Percentiles rank a stretch among this genome's conserved stretches.
phyloP scores from a whole-genome alignment of 2,113 vertebrate genomes.

The Rattus rattus region DNA sequence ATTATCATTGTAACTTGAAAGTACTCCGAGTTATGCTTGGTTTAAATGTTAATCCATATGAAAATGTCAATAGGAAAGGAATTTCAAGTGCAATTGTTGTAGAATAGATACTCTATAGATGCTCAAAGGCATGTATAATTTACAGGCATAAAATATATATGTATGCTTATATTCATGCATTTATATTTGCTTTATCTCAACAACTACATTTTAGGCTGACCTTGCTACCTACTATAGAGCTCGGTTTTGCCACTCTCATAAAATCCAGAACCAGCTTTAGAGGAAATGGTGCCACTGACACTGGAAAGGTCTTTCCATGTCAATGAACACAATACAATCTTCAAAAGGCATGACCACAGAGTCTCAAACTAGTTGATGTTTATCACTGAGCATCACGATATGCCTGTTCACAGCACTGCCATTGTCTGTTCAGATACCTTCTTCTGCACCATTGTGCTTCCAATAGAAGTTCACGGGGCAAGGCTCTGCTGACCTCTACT shows the following conservation, averaged over 20 bases:
- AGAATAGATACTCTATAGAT: not conserved
- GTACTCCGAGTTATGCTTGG: not conserved
- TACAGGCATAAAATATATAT: not conserved
- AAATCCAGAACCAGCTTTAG: not conserved
- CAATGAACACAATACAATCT: not conserved
- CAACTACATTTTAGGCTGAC: not conserved
- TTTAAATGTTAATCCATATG: not conserved
- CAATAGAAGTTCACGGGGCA: rapidly evolving
- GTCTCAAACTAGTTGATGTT: not conserved
- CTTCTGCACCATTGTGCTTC: rapidly evolving
- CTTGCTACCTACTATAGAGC: not conserved
- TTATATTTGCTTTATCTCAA: not conserved
- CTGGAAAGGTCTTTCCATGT: too few species aligned
- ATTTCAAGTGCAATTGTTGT: not conserved
- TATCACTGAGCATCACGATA: not conserved
- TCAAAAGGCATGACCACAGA: not conserved
- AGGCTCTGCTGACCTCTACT: not conserved
- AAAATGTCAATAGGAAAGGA: not conserved
- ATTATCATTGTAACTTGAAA: not conserved
- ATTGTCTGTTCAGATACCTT: not conserved
- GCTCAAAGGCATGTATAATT: not conserved
- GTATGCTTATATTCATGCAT: not conserved
- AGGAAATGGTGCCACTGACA: too few species aligned
- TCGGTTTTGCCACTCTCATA: not conserved
- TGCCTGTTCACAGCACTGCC: not conserved